These are phyloP conservation scores for Hydrozoanthus tunicans DNA, from an alignment of 64 coral and sea anemone species.

Conservation along the genomic window DNA sequence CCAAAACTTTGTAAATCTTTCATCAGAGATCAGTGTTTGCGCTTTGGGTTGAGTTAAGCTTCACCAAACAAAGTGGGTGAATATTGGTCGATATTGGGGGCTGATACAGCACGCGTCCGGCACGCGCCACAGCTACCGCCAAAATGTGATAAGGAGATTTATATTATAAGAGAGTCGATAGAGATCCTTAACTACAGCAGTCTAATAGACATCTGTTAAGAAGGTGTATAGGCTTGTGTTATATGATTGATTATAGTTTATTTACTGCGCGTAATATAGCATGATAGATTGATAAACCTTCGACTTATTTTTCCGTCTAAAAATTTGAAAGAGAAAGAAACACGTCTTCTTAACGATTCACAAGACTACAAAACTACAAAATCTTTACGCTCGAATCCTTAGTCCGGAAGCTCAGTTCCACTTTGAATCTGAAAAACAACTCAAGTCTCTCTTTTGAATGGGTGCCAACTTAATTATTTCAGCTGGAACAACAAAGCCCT, in stretches of 20 bases:
- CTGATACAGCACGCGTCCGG: conserved; percentile 30
- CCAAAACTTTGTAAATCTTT: conserved; percentile 10
- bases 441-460: too few relatives aligned
- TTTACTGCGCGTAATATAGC: neutral
- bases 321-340: too few relatives aligned
- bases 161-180: conserved; percentile 31
- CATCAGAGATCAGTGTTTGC: conserved; percentile 27
- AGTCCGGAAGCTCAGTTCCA: too few relatives aligned
- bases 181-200: conserved; percentile 25
- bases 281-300: neutral
- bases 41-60: neutral
- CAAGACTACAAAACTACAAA: too few relatives aligned
- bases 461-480: neutral
- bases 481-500: neutral
- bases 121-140: conserved; percentile 8
- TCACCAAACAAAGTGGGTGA: conserved; percentile 23
- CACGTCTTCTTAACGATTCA: too few relatives aligned
- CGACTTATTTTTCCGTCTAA: too few relatives aligned
- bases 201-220: conserved; percentile 26
- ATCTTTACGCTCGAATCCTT: too few relatives aligned
- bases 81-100: conserved; percentile 1
- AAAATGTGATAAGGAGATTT: conserved; percentile 58
- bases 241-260: conserved; percentile 1
- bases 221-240: conserved; percentile 15
- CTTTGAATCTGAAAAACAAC: too few relatives aligned